Percentiles rank a stretch among this genome's conserved stretches.
Evolutionary conservation across 53 echinoderm and acorn worm genomes (phyloP).

Genomic region (Luidia sarsii): DNA sequence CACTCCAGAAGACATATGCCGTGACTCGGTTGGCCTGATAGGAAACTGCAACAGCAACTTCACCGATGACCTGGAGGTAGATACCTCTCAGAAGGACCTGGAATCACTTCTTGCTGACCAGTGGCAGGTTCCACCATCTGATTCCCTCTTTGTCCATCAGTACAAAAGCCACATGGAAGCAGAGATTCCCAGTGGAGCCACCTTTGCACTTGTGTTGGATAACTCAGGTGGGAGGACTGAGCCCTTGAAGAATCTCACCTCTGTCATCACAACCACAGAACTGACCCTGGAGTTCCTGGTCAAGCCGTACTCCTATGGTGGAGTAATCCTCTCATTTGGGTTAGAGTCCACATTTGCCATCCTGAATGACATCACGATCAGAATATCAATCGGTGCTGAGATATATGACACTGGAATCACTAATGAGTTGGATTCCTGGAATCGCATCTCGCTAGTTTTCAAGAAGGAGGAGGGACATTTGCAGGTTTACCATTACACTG

Average conservation of each 20-base stretch:
- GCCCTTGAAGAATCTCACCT: slow-evolving; percentile 49
- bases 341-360: slow-evolving; percentile 66
- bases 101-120: slow-evolving; percentile 45
- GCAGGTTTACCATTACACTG: slow-evolving; percentile 55
- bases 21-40: slow-evolving; percentile 49
- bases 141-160: slow-evolving; percentile 69
- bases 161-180: slow-evolving; percentile 48
- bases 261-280: slow-evolving; percentile 16
- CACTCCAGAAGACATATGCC: slow-evolving; percentile 54
- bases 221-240: slow-evolving; percentile 66
- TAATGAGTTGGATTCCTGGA: slow-evolving; percentile 66
- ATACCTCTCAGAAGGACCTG: slow-evolving; percentile 59
- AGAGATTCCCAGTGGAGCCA: slow-evolving; percentile 66
- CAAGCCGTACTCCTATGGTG: slow-evolving; percentile 51
- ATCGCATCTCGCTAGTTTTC: slow-evolving; percentile 64
- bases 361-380: slow-evolving; percentile 62
- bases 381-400: slow-evolving; percentile 31
- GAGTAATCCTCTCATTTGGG: slow-evolving; percentile 75
- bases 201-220: slow-evolving; percentile 63
- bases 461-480: slow-evolving; percentile 35
- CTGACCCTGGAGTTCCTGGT: slow-evolving; percentile 78
- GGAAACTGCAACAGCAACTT: slow-evolving; percentile 70
- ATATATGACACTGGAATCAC: slow-evolving; percentile 70
- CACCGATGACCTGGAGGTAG: slow-evolving; percentile 54
- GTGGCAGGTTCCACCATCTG: slow-evolving; percentile 66